Conservation (phyloP, 2,113 vertebrate species). For the Ceyx cyanopectus region DNA sequence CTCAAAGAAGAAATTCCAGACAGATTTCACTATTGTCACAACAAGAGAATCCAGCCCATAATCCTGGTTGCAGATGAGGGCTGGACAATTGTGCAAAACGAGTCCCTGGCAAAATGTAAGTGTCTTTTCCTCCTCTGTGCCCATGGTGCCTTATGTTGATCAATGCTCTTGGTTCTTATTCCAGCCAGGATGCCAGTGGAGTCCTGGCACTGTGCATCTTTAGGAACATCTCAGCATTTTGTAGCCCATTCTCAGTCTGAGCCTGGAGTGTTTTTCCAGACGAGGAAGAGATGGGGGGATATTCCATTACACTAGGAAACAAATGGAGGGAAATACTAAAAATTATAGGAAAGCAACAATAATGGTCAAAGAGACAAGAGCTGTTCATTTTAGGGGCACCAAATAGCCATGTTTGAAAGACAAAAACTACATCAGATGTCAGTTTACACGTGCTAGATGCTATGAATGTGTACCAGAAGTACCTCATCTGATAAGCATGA, state of each 20-base stretch:
- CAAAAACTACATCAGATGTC: not conserved
- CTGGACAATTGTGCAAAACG: conserved; percentile 89
- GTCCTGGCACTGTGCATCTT: not conserved
- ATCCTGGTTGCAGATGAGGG: conserved; percentile 93
- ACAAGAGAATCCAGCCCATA: conserved; percentile 87
- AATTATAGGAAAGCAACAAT: not conserved
- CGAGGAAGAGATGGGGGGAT: not conserved
- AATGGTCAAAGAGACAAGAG: not conserved
- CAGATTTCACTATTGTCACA: conserved; percentile 88
- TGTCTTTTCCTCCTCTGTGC: not conserved
- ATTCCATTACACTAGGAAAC: not conserved
- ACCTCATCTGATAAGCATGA: not conserved
- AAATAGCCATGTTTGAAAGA: not conserved
- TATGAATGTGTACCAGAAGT: not conserved
- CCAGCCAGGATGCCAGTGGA: not conserved
- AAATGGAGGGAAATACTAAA: not conserved
- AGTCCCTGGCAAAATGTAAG: conserved; percentile 80
- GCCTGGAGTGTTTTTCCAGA: not conserved
- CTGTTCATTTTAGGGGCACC: not conserved
- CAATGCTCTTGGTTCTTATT: not conserved
- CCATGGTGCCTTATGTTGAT: not conserved
- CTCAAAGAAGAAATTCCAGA: conserved; percentile 88
- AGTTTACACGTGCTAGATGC: not conserved
- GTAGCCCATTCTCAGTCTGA: not conserved
- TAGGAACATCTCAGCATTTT: not conserved